Percentiles rank a stretch among this genome's conserved stretches.
Evolutionary conservation across 2,113 vertebrate species (phyloP).

Genomic region (Leuciscus idus): DNA sequence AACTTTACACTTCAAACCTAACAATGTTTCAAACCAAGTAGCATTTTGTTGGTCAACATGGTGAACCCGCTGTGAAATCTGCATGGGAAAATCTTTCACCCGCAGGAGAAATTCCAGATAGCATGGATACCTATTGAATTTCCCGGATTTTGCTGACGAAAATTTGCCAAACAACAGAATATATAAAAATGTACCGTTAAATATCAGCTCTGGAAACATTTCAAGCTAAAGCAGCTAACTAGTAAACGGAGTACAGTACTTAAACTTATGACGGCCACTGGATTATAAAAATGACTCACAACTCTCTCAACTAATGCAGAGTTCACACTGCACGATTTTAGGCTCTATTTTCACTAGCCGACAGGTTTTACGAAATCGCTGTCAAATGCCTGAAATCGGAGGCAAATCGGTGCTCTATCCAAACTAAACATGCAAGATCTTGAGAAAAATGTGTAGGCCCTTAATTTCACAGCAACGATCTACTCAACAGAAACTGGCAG

Average conservation of each 20-base stretch:
- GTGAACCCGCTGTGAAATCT: neutral
- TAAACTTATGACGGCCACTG: neutral
- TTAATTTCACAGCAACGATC: neutral
- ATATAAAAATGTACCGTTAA: neutral
- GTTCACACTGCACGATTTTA: too few species aligned
- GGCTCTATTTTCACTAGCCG: too few species aligned
- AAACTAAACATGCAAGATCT: too few species aligned
- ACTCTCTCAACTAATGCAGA: neutral
- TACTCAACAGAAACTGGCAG: neutral
- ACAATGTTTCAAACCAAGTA: neutral
- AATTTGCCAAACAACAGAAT: neutral
- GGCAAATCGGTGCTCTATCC: too few species aligned
- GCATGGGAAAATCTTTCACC: neutral
- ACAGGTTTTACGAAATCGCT: too few species aligned
- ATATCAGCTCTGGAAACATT: neutral
- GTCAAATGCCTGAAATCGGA: too few species aligned
- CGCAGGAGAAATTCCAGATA: too few species aligned
- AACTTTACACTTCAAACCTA: too few species aligned
- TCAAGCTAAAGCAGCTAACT: constrained; percentile 19
- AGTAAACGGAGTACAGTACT: neutral
- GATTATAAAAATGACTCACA: neutral
- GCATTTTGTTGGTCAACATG: neutral
- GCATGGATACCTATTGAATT: neutral
- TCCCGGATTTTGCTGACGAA: neutral
- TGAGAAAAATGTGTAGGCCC: neutral